A percentile compares a stretch with the other conserved stretches of the same genome.
Evolutionary conservation across 2,113 vertebrate species (phyloP).

Genomic region (Daboia siamensis): DNA sequence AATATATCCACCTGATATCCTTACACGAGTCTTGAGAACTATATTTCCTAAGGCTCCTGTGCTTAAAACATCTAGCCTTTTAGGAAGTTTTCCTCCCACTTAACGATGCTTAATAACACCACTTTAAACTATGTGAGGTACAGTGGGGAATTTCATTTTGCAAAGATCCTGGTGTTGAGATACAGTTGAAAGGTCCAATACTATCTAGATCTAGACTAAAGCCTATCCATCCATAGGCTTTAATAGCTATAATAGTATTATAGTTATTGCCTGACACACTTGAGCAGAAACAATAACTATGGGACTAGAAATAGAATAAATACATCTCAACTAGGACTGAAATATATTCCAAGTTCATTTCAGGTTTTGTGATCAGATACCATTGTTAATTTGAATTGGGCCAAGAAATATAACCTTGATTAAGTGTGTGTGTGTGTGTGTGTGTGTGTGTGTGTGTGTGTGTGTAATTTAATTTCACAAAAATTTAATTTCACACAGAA

Average conservation of each 20-base stretch:
- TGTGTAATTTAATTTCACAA: neutral
- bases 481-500: neutral
- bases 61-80: neutral
- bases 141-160: neutral
- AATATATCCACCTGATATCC: neutral
- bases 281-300: neutral
- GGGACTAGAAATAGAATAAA: neutral
- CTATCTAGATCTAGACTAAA: neutral
- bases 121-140: neutral
- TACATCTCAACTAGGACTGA: neutral
- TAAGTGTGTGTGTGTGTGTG: neutral
- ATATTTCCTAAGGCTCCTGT: neutral
- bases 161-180: neutral
- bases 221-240: neutral
- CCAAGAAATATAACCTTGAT: neutral
- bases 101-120: neutral
- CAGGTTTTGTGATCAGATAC: neutral
- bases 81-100: neutral
- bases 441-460: too few species aligned
- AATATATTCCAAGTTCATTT: neutral
- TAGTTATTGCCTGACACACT: neutral
- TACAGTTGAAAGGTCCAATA: neutral
- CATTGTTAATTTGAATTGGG: neutral
- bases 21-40: neutral
- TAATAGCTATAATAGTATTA: neutral